Evolutionary conservation across 2,113 vertebrate genomes (phyloP).

Genomic region (Colaptes auratus): DNA sequence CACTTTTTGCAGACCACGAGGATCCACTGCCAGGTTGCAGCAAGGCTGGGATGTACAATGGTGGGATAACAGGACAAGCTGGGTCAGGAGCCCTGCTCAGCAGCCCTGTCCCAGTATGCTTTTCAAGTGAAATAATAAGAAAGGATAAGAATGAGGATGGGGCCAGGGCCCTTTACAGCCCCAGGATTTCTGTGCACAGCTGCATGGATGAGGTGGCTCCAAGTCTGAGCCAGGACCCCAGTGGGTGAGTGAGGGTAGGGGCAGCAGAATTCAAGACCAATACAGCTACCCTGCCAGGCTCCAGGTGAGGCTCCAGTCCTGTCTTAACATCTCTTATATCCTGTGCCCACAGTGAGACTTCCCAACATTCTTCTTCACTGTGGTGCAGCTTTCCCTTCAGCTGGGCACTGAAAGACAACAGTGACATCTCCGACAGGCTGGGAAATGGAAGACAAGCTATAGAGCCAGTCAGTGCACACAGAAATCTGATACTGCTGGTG

Average conservation of each 20-base stretch:
- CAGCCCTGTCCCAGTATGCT: fast-evolving
- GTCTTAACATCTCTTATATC: fast-evolving
- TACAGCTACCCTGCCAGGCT: background rate
- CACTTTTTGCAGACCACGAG: background rate
- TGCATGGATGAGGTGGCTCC: fast-evolving
- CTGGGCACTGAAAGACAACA: fast-evolving
- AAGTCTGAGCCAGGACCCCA: fast-evolving
- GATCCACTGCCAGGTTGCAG: background rate
- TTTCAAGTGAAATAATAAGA: background rate
- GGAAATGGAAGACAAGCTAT: background rate
- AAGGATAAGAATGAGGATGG: background rate
- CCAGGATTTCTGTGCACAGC: fast-evolving
- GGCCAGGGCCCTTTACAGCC: no score
- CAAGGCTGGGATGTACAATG: background rate
- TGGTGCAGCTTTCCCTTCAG: background rate
- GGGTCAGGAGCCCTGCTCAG: no score
- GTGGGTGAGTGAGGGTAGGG: no score
- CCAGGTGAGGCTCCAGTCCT: no score
- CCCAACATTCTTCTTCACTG: fast-evolving
- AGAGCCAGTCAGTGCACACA: fast-evolving
- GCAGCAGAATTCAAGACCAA: background rate
- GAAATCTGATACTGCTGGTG: background rate
- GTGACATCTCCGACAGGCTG: fast-evolving
- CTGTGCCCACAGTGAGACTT: fast-evolving
- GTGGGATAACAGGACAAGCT: background rate